Evolutionary conservation across 2,888 invertebrate species (phyloP), one percentile per base, ranked within the genome.

Genomic region (Cenopis cana): DNA sequence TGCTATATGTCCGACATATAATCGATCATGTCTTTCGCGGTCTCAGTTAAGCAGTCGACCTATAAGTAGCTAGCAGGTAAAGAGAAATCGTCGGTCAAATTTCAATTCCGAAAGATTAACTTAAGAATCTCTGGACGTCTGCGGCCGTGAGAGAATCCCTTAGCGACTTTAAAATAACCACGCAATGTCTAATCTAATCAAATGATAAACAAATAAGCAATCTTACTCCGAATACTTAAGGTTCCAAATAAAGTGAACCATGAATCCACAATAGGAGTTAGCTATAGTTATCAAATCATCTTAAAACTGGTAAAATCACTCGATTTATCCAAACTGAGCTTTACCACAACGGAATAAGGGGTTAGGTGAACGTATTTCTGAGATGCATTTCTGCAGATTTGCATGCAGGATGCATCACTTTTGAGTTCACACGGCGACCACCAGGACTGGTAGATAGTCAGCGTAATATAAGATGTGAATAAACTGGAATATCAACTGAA

Each of bases 361-460:
- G n/a, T 17, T 24, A 8, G 6, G 18, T 11, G 33, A 18, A 14
- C 14, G 61, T 41, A 54, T 54, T 33, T 11, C 33, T 18, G 68
- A 61, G 54, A 68, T 60, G 67, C 57, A 50, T 38, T 18, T 8
- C 54, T 54, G 5, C 50, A 60, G 59, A 60, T 55, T 52, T 61
- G 68, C 60, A 54, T 67, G 67, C 67, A 59, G 10, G 12, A 41
- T 61, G 68, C 60, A 54, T 41, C 41, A 68, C 12, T n/a, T 24
- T 20, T 33, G 14, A 24, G 52, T 68, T 68, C 68, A 11, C 68
- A 61, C 46, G 41, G 9, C 29, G 68, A 68, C 68, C 68, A 68
- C 68, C 68, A n/a, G 41, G 54, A 18, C 36, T 36, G 55, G 29
- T 33, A 9, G 20, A 3, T 20, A 5, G 41, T 68, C 60, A 60